Evolutionary conservation across 2,888 invertebrate genomes (phyloP).

Genomic region (Lucinisca nassula): DNA sequence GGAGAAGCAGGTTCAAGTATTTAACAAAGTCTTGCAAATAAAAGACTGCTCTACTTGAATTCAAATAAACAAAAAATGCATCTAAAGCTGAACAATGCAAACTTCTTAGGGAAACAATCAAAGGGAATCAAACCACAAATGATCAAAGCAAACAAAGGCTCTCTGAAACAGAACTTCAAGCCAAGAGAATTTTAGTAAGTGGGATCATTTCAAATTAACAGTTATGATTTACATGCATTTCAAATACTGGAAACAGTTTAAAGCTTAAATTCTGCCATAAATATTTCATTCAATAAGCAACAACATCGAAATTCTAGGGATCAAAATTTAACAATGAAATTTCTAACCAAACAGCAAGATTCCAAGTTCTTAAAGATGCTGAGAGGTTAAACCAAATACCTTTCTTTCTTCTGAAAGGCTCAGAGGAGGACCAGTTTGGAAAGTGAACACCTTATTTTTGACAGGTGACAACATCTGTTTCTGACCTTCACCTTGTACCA

Average conservation of each 20-base stretch:
- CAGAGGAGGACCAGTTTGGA: conserved; percentile 57
- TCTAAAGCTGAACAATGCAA: not conserved
- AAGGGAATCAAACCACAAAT: too few relatives aligned
- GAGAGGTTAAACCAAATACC: conserved; percentile 40
- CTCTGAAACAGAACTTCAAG: not conserved
- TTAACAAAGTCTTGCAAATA: not conserved
- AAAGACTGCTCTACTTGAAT: not conserved
- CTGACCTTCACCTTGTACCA: conserved; percentile 30
- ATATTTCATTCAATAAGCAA: not conserved
- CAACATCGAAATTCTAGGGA: not conserved
- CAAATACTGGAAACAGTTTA: not conserved
- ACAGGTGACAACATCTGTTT: conserved; percentile 37
- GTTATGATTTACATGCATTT: not conserved
- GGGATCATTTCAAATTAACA: not conserved
- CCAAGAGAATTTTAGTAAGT: not conserved
- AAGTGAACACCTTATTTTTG: conserved; percentile 60
- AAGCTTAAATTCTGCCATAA: not conserved
- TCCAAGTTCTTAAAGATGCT: conserved; percentile 28
- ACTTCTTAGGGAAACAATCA: too few relatives aligned
- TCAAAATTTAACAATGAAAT: not conserved
- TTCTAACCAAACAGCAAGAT: conserved; percentile 4
- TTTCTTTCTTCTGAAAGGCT: conserved; percentile 54
- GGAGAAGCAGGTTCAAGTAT: too few relatives aligned
- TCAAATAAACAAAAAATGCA: not conserved
- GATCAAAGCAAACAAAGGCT: too few relatives aligned